Conservation (phyloP, 2,797 vertebrate genomes). For the Darevskia nairensis region DNA sequence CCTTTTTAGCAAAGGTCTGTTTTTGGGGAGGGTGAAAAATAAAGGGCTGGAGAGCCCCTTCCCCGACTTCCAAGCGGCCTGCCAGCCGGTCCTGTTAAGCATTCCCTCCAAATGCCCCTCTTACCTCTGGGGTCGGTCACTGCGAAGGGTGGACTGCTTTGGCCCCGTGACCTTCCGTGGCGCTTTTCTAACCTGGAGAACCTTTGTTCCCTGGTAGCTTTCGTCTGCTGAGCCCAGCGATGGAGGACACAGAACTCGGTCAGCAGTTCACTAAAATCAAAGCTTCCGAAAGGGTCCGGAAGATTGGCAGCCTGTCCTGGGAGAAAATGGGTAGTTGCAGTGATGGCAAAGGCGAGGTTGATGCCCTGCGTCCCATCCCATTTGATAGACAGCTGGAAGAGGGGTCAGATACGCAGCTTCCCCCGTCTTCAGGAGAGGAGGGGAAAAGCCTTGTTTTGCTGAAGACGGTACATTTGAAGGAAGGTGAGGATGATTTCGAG, state of each 20-base stretch:
- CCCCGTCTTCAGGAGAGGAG: background rate
- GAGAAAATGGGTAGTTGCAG: background rate
- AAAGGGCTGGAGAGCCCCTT: background rate
- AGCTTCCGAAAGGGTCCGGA: background rate
- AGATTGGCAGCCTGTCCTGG: rapidly evolving
- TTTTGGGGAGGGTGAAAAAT: background rate
- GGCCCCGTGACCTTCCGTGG: no score
- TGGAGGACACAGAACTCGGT: rapidly evolving
- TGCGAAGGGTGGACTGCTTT: background rate
- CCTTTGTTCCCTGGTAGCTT: background rate
- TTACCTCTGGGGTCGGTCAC: background rate
- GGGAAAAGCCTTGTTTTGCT: conserved; percentile 29
- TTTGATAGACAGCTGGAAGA: rapidly evolving
- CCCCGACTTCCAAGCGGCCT: no score
- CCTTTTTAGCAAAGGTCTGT: background rate
- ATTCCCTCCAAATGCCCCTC: background rate
- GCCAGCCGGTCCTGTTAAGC: background rate
- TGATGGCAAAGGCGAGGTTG: rapidly evolving
- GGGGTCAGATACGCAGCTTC: background rate
- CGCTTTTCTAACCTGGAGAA: background rate
- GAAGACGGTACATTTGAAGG: background rate
- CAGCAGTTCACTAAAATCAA: conserved; percentile 52
- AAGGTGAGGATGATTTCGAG: background rate
- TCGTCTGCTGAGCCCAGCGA: background rate
- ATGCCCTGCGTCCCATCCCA: rapidly evolving